A percentile compares a stretch with the other conserved stretches of the same genome.
Evolutionary conservation across 2,888 invertebrate species (phyloP).

Genomic region (Pseudanteris insignis): DNA sequence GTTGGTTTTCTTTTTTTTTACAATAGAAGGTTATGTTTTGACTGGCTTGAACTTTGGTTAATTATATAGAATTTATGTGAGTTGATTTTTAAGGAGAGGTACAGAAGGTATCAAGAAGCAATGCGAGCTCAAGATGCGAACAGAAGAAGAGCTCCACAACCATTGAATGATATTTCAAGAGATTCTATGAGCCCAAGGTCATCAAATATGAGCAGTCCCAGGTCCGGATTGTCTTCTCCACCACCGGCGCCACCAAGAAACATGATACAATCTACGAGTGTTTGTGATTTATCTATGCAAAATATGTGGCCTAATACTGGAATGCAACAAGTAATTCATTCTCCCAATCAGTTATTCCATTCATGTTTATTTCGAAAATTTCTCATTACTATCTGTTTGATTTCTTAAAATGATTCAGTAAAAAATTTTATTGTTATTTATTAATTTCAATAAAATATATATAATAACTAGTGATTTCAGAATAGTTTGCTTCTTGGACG

Average conservation of each 20-base stretch:
- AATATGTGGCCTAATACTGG: conserved; percentile 57
- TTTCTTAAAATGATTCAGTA: too few species aligned
- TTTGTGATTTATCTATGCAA: conserved; percentile 59
- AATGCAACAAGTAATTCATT: conserved; percentile 71
- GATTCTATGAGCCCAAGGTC: conserved; percentile 54
- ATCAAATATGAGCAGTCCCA: conserved; percentile 52
- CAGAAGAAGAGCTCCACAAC: conserved; percentile 53
- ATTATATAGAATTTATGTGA: too few species aligned
- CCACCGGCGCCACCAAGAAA: conserved; percentile 54
- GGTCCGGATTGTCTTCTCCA: conserved; percentile 47
- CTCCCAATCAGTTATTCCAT: not conserved
- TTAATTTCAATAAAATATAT: too few species aligned
- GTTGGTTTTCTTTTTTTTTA: too few species aligned
- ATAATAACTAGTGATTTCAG: too few species aligned
- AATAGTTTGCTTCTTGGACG: too few species aligned
- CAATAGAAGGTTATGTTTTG: too few species aligned
- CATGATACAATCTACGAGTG: conserved; percentile 62
- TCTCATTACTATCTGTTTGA: too few species aligned
- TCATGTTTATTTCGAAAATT: too few species aligned
- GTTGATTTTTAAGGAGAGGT: conserved; percentile 55
- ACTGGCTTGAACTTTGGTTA: too few species aligned
- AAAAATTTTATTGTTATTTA: too few species aligned
- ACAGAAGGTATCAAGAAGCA: conserved; percentile 68
- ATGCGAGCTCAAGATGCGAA: conserved; percentile 70
- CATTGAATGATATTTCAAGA: conserved; percentile 49